phyloP scores from a whole-genome alignment of 1,140 invertebrate species.

The Leptinotarsa texana region DNA sequence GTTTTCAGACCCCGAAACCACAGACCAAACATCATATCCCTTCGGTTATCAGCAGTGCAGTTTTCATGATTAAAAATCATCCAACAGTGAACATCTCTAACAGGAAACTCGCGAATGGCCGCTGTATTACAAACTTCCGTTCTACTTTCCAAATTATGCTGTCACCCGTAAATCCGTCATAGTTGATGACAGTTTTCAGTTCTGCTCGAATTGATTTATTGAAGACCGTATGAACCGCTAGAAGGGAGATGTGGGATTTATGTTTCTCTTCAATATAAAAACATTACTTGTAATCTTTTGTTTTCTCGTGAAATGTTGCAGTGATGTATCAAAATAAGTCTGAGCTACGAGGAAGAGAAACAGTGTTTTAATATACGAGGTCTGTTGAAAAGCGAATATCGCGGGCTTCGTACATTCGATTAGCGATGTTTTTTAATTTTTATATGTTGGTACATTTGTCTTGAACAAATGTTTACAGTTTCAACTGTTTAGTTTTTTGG shows the following conservation, averaged over 20 bases:
- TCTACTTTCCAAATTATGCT: slow-evolving; percentile 34
- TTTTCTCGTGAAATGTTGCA: background rate
- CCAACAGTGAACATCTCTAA: too few species aligned
- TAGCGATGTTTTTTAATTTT: too few species aligned
- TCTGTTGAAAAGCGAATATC: too few species aligned
- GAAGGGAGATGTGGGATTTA: background rate
- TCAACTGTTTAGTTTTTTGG: too few species aligned
- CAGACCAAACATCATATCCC: too few species aligned
- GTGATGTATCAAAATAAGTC: background rate
- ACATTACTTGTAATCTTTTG: slow-evolving; percentile 10
- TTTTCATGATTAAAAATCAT: too few species aligned
- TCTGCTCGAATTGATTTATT: slow-evolving; percentile 36
- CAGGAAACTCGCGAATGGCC: background rate
- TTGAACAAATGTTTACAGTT: too few species aligned
- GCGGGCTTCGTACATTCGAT: too few species aligned
- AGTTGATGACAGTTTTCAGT: slow-evolving; percentile 41
- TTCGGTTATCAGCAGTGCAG: too few species aligned
- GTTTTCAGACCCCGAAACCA: too few species aligned
- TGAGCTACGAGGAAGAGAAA: background rate
- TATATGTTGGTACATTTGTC: too few species aligned
- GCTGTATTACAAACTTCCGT: background rate
- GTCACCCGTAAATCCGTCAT: slow-evolving; percentile 41
- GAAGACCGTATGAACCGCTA: slow-evolving; percentile 13
- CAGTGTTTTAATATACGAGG: too few species aligned
- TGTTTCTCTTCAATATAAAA: background rate